Percentiles rank a stretch among this genome's conserved stretches.
Evolutionary conservation across 2,888 invertebrate species (phyloP).

Genomic region (Hydropsyche betteni): DNA sequence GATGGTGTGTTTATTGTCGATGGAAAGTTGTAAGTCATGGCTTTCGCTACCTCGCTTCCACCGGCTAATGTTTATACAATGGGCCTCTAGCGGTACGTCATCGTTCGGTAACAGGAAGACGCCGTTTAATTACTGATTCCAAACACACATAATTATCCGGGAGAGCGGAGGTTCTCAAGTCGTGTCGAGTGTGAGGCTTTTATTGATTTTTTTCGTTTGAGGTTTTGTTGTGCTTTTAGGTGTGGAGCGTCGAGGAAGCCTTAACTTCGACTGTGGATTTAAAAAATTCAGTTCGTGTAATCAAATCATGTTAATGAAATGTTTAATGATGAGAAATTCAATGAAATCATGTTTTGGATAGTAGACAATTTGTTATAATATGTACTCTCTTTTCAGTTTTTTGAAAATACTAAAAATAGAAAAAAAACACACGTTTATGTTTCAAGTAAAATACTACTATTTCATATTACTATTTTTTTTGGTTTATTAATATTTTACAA

Average conservation of each 20-base stretch:
- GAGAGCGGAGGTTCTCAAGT: slow-evolving; percentile 8
- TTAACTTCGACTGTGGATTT: background rate
- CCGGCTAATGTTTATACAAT: slow-evolving; percentile 37
- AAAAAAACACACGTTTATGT: too few relatives aligned
- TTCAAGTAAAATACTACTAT: too few relatives aligned
- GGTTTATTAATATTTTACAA: too few relatives aligned
- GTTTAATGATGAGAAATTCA: too few relatives aligned
- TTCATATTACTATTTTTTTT: too few relatives aligned
- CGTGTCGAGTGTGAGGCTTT: background rate
- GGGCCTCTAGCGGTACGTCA: slow-evolving; percentile 22
- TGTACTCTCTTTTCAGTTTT: too few relatives aligned
- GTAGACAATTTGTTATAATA: too few relatives aligned
- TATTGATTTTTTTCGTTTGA: slow-evolving; percentile 1
- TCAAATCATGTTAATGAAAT: too few relatives aligned
- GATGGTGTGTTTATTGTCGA: slow-evolving; percentile 34
- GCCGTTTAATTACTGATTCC: slow-evolving; percentile 39
- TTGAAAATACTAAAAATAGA: too few relatives aligned
- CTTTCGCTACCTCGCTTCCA: background rate
- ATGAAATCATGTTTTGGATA: too few relatives aligned
- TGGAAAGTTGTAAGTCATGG: slow-evolving; percentile 38
- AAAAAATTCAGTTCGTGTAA: background rate
- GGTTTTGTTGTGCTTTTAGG: background rate
- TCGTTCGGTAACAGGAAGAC: slow-evolving; percentile 14
- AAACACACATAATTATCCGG: slow-evolving; percentile 23
- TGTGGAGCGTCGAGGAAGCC: background rate